Conservation (phyloP, 1,140 invertebrate genomes). For the Centruroides sculpturatus region DNA sequence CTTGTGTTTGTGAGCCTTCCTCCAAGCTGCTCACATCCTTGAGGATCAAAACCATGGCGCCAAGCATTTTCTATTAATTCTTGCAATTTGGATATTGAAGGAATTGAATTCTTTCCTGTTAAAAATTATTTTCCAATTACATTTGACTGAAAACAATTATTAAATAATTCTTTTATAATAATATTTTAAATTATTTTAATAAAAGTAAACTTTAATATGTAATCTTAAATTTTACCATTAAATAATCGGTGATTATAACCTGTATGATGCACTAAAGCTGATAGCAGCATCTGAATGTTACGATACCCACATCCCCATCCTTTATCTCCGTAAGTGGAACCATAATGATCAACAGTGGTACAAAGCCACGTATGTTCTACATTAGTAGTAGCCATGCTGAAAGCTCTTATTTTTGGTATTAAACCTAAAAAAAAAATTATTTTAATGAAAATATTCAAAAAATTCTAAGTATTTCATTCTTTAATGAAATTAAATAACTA, state of each 20-base stretch:
- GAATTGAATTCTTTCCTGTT: slow-evolving; percentile 40
- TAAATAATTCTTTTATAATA: no score
- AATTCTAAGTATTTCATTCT: neutral
- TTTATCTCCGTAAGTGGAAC: slow-evolving; percentile 67
- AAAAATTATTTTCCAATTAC: neutral
- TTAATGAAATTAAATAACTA: slow-evolving; percentile 19
- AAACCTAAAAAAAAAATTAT: slow-evolving; percentile 39
- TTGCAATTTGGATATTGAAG: slow-evolving; percentile 68
- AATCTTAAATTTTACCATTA: slow-evolving; percentile 18
- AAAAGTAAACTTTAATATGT: no score
- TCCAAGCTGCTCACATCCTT: slow-evolving; percentile 66
- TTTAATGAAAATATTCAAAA: neutral
- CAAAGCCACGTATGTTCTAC: slow-evolving; percentile 54
- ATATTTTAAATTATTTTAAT: no score
- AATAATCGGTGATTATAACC: slow-evolving; percentile 53
- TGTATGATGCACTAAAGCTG: slow-evolving; percentile 53
- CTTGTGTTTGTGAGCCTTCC: slow-evolving; percentile 63
- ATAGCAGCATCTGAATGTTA: slow-evolving; percentile 81
- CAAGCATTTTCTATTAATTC: slow-evolving; percentile 71
- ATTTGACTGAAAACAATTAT: no score
- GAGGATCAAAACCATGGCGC: slow-evolving; percentile 70
- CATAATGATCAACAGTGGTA: slow-evolving; percentile 67
- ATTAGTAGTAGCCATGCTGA: slow-evolving; percentile 49
- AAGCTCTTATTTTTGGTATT: slow-evolving; percentile 49
- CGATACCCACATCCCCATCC: slow-evolving; percentile 78